Base-by-base conservation (phyloP, 2,888 invertebrate species). In the Cephus runcator region DNA sequence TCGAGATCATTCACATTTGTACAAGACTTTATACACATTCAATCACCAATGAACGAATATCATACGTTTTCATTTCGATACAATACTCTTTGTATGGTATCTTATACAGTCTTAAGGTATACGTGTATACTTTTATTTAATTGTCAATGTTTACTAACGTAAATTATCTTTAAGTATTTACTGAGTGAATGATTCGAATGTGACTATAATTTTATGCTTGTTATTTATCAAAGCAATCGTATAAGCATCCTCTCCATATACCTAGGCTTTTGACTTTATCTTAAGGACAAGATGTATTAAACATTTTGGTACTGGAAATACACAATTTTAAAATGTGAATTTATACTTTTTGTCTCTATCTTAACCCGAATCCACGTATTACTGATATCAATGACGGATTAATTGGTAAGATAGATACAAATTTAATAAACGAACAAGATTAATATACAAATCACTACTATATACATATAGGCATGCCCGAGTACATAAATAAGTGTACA, bases 261-360 rank as follows among this genome's bases (percentile, higher is more conserved):
- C 34, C 68, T 69, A 76, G 68, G 81, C 81, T 79, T 78, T 69
- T 75, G 79, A 77, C 79, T 76, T 84, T 83, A 83, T 79, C 79
- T 83, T 84, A 84, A 84, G 84, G 80, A 80, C 79, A 81, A 82
- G 81, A 82, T 84, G 83, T 84, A 84, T 83, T 80, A 79, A 78
- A 82, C 81, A 84, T 84, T 71, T 84, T 84, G 81, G 82, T 84
- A 84, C 84, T 84, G 79, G 71, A 81, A 85, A 83, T 81, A 83
- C 81, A 84, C 83, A 82, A 78, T 79, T 82, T 84, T 84, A 77
- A 76, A 84, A 84, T 76, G 77, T 82, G 56, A 56, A 23, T 56
- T 9, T 6, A 56, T 56, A 23, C 23, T 23, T 56, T 23, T 23
- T 9, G 6, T 23, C 23, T 2, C 0, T 9, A 23, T 23, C 56